A percentile compares a stretch with the other conserved stretches of the same genome.
Conservation (phyloP, 2,888 invertebrate species). For the Carabus problematicus region DNA sequence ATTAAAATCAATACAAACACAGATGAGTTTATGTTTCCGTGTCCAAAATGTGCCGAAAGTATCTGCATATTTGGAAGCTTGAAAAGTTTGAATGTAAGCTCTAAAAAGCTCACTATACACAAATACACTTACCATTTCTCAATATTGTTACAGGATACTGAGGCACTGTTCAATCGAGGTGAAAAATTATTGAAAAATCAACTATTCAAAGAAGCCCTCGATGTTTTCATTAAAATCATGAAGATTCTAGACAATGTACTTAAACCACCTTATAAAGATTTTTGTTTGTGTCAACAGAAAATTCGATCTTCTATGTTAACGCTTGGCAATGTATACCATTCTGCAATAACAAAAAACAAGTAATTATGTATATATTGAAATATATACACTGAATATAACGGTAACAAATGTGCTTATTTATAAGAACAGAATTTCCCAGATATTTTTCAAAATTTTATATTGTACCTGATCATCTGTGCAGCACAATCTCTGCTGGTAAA, state of each 20-base stretch:
- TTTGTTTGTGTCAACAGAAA: conserved; percentile 37
- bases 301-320: conserved; percentile 36
- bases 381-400: too few relatives aligned
- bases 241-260: conserved; percentile 53
- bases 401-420: too few relatives aligned
- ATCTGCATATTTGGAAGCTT: conserved; percentile 78
- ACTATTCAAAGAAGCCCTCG: conserved; percentile 51
- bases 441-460: too few relatives aligned
- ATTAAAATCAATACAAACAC: conserved; percentile 70
- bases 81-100: conserved; percentile 63
- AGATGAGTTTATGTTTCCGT: conserved; percentile 73
- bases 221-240: conserved; percentile 52
- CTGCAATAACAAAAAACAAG: neutral
- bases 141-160: conserved; percentile 68
- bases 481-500: too few relatives aligned
- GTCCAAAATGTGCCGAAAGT: conserved; percentile 70
- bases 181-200: conserved; percentile 61
- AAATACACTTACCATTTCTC: conserved; percentile 4
- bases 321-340: conserved; percentile 32
- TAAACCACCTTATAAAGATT: conserved; percentile 51
- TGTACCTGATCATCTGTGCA: too few relatives aligned
- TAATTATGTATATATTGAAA: too few relatives aligned
- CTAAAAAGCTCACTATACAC: conserved; percentile 11
- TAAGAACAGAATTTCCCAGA: too few relatives aligned
- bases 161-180: conserved; percentile 70